These are phyloP conservation scores for Drosophila kurseongensis DNA, from an alignment of 1,140 invertebrate species.

Conservation along the genomic window DNA sequence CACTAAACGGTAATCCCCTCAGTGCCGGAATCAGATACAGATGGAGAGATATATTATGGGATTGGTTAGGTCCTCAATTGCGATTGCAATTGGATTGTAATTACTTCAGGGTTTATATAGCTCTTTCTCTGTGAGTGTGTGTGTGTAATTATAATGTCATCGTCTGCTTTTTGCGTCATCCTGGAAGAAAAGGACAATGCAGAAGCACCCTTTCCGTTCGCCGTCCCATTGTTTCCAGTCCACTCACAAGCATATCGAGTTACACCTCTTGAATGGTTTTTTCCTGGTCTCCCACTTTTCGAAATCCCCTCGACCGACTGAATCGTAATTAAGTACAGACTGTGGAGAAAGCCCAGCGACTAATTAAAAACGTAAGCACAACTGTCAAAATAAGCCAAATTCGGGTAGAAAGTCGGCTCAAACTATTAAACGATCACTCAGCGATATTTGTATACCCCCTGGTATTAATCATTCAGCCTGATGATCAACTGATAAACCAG, in stretches of 20 bases:
- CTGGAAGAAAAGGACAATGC: slow-evolving; percentile 48
- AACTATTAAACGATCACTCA: slow-evolving; percentile 72
- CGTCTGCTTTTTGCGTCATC: slow-evolving; percentile 68
- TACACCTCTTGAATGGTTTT: slow-evolving; percentile 65
- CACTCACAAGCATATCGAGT: slow-evolving; percentile 77
- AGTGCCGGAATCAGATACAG: slow-evolving; percentile 36
- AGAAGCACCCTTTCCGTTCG: slow-evolving; percentile 64
- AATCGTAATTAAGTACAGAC: slow-evolving; percentile 56
- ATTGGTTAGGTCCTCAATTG: slow-evolving; percentile 55
- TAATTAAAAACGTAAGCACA: slow-evolving; percentile 69
- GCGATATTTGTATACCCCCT: slow-evolving; percentile 44
- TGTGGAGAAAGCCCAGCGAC: slow-evolving; percentile 36
- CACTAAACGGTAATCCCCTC: slow-evolving; percentile 78
- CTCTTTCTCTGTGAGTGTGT: slow-evolving; percentile 6
- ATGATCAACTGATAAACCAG: slow-evolving; percentile 70
- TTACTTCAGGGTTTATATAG: slow-evolving; percentile 49
- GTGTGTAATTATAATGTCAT: slow-evolving; percentile 76
- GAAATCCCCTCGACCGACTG: not conserved
- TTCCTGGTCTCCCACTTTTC: slow-evolving; percentile 37
- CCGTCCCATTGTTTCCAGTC: slow-evolving; percentile 55
- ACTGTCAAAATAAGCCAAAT: slow-evolving; percentile 56
- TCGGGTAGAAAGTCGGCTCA: slow-evolving; percentile 47
- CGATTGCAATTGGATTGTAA: slow-evolving; percentile 79
- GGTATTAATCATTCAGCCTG: slow-evolving; percentile 62
- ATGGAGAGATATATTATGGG: slow-evolving; percentile 50